Evolutionary conservation across 30 jellyfish, hydroid and myxozoan species (phyloP).

Genomic region (Haliclystus octoradiatus): DNA sequence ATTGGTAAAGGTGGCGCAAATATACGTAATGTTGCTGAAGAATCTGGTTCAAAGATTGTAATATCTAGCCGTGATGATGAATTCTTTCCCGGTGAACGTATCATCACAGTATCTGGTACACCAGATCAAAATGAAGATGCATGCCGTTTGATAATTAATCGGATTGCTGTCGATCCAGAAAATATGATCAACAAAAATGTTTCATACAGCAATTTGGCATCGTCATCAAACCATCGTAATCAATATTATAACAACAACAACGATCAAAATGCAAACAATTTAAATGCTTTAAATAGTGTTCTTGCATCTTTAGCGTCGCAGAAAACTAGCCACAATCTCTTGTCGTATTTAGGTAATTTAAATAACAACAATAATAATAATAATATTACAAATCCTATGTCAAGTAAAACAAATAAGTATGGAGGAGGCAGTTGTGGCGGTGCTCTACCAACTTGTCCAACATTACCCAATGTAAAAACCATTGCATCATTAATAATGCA

Average conservation of each 20-base stretch:
- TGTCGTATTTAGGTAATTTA: background rate
- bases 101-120: background rate
- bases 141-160: background rate
- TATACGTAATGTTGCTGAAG: background rate
- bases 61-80: background rate
- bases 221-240: background rate
- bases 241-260: background rate
- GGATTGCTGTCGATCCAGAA: background rate
- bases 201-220: background rate
- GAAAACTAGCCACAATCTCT: background rate
- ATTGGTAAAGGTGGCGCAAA: background rate
- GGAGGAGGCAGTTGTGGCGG: background rate
- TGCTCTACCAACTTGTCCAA: background rate
- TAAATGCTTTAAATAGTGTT: too few species aligned
- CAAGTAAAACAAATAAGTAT: background rate
- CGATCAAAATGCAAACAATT: background rate
- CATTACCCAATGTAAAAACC: background rate
- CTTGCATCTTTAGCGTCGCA: background rate
- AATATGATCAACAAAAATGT: background rate
- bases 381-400: too few species aligned
- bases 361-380: background rate
- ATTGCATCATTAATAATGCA: background rate
- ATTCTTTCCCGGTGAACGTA: background rate
- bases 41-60: background rate
- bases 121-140: constrained; percentile 1